A percentile compares a stretch with the other conserved stretches of the same genome.
These are phyloP conservation scores for Acrobasis suavella DNA, from an alignment of 2,888 invertebrate species.

Conservation along the genomic window DNA sequence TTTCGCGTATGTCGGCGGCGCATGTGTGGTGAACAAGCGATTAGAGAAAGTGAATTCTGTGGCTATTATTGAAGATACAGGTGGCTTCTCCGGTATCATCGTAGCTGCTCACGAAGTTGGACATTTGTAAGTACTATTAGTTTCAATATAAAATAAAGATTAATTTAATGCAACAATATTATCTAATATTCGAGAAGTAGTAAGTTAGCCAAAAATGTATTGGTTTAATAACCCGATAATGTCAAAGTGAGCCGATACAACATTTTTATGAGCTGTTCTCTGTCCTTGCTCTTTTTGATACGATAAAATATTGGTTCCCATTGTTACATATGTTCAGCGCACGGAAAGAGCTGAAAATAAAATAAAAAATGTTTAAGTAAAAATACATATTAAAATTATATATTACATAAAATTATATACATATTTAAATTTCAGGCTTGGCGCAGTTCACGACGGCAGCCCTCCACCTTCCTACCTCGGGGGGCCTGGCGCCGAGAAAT, in stretches of 20 bases:
- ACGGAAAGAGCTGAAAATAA: background rate
- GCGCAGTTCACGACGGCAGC: conserved; percentile 98
- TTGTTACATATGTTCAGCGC: background rate
- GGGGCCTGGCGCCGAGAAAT: conserved; percentile 96
- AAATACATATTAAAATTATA: too few relatives aligned
- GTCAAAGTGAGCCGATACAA: too few relatives aligned
- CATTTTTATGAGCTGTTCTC: too few relatives aligned
- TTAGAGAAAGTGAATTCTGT: conserved; percentile 98
- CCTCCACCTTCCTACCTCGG: conserved; percentile 97
- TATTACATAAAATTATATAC: background rate
- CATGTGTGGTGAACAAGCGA: conserved; percentile 97
- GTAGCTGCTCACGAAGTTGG: conserved; percentile 98
- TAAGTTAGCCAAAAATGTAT: too few relatives aligned
- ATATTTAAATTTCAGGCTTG: conserved; percentile 84
- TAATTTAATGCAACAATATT: too few relatives aligned
- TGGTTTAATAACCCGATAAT: too few relatives aligned
- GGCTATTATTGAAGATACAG: conserved; percentile 97
- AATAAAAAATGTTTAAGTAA: background rate
- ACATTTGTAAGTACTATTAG: conserved; percentile 90
- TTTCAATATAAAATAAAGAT: too few relatives aligned
- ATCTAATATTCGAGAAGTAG: too few relatives aligned
- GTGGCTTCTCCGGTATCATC: conserved; percentile 97
- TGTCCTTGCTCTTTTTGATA: too few relatives aligned
- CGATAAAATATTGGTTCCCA: background rate
- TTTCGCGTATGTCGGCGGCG: conserved; percentile 97